Evolutionary conservation across 64 coral and sea anemone species (phyloP), one percentile per base, ranked within the genome.

Genomic region (Cladopsammia gracilis): DNA sequence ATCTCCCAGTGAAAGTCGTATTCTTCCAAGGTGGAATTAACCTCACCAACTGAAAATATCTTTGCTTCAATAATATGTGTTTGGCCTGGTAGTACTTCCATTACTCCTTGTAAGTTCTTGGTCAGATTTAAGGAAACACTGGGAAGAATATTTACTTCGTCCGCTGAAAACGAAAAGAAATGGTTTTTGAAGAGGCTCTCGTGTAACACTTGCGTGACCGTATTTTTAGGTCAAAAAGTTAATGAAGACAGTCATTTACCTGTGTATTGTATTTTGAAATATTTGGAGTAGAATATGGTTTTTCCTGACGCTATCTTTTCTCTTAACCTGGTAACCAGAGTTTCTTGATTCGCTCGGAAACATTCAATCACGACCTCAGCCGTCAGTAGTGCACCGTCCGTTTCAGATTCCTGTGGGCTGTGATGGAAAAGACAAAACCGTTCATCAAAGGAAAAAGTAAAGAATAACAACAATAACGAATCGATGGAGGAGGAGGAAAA

Each of bases 331-430:
- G 87, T 88, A 67, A 89, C 72, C 6, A 97, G 46, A 65, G 81
- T 66, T 64, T 86, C 62, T 26, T 94, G 92, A 9, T 87, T 73
- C 6, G 76, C 66, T 73, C 93, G 92, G 20, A 97, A 71, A 47
- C 95, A 97, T 51, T 91, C 88, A 19, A 97, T 94, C 15, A 25
- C 54, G 22, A 97, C 77, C 42, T 94, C 87, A 6, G 95, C 95
- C 5, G 82, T 77, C 2, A 97, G 54, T 6, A 72, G 10, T 59
- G 90, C 15, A 6, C 73, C 83, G 48, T 18, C 76, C 5, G 56
- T 45, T 57, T 66, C 44, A 13, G 88, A 92, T 20, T 74, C 76
- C 49, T 42, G 51, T 57, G 81, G 88, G 15, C 71, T 90, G 13
- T 45, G 3, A 62, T 34, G 34, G 34, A 34, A 8, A 34, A 34